Conservation (phyloP, 2,888 invertebrate species). For the Ophion obscuratus region DNA sequence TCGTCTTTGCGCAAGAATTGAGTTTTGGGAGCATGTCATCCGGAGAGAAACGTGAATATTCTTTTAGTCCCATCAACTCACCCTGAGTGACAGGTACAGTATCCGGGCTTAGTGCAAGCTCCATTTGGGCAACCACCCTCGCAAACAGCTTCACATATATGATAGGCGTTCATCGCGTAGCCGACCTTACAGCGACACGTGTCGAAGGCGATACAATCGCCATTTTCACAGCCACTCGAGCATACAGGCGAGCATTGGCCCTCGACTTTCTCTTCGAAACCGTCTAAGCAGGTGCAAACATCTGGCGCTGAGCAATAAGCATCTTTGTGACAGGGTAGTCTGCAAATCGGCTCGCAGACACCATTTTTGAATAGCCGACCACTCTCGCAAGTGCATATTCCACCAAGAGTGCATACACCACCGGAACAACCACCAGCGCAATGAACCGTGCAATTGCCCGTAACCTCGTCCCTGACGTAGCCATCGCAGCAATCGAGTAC, state of each 20-base stretch:
- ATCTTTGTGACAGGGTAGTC: conserved; percentile 85
- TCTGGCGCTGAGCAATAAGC: conserved; percentile 86
- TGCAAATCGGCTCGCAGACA: conserved; percentile 87
- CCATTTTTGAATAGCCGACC: conserved; percentile 87
- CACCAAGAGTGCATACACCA: conserved; percentile 88
- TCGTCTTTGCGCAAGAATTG: too few relatives aligned
- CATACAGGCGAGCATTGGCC: conserved; percentile 84
- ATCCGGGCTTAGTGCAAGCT: conserved; percentile 77
- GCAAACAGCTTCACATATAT: conserved; percentile 78
- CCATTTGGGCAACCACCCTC: conserved; percentile 81
- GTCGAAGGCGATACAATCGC: conserved; percentile 79
- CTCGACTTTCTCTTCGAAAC: conserved; percentile 83
- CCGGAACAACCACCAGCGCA: conserved; percentile 89
- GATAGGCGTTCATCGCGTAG: conserved; percentile 74
- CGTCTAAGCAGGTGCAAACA: conserved; percentile 86
- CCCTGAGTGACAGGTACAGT: conserved; percentile 79
- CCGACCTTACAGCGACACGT: conserved; percentile 78
- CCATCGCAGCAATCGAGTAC: conserved; percentile 89
- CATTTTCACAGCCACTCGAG: conserved; percentile 80
- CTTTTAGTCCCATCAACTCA: conserved; percentile 62
- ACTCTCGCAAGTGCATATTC: conserved; percentile 87
- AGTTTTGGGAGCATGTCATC: neutral
- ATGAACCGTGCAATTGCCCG: conserved; percentile 86
- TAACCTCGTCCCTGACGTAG: conserved; percentile 86
- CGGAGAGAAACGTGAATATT: neutral